Conservation (phyloP, 2,113 vertebrate species). For the Gambusia holbrooki region DNA sequence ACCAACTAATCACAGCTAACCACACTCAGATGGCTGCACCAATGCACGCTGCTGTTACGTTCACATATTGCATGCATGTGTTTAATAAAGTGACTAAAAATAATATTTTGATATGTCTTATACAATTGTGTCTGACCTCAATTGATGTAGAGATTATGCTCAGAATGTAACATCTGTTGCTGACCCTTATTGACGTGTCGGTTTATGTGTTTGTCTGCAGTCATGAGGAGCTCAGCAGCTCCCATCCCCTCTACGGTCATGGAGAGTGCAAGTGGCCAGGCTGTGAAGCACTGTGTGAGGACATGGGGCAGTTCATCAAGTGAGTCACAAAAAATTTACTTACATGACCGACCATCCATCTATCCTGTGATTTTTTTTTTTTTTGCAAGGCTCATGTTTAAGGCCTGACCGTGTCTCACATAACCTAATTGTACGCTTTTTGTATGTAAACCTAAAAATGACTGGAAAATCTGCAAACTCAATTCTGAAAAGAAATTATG, state of each 20-base stretch:
- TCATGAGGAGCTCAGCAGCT: constrained; percentile 90
- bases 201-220: constrained; percentile 61
- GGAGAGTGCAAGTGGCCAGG: constrained; percentile 99
- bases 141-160: constrained; percentile 1
- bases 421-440: not conserved
- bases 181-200: not conserved
- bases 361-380: too few species aligned
- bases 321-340: constrained; percentile 64
- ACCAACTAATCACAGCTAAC: constrained; percentile 70
- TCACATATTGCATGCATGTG: constrained; percentile 36
- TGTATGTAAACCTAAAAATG: not conserved
- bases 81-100: constrained; percentile 19
- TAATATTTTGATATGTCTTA: constrained; percentile 9
- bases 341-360: not conserved
- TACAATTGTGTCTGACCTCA: not conserved
- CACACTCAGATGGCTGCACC: constrained; percentile 65
- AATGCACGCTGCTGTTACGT: constrained; percentile 33
- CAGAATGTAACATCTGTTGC: not conserved
- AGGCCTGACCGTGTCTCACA: not conserved
- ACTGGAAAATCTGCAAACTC: not conserved
- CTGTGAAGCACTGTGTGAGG: constrained; percentile 98
- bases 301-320: constrained; percentile 99
- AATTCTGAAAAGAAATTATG: not conserved
- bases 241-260: constrained; percentile 96
- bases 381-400: not conserved